Evolutionary conservation across 2,113 vertebrate genomes (phyloP).

Genomic region (Chloropsis hardwickii): DNA sequence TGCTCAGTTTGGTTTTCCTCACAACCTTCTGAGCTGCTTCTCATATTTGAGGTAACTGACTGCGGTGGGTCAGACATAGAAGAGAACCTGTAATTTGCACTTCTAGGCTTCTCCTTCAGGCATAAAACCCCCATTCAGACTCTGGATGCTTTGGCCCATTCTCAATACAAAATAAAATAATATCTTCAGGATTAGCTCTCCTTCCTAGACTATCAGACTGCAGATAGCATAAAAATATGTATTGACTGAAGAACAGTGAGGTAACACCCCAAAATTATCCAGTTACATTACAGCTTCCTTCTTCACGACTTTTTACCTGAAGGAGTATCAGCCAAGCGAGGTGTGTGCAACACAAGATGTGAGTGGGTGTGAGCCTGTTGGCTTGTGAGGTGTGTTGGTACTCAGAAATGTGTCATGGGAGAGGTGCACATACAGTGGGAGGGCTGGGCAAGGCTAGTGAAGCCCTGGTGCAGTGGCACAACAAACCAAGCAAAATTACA

Average conservation of each 20-base stretch:
- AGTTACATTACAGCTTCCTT: neutral
- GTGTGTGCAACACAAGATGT: neutral
- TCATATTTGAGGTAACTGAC: neutral
- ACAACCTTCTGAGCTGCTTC: neutral
- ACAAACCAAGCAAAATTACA: neutral
- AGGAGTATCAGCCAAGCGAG: neutral
- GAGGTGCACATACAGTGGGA: accelerated
- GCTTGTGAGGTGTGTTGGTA: neutral
- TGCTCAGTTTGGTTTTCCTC: neutral
- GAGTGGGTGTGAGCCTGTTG: neutral
- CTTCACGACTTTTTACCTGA: neutral
- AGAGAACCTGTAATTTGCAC: neutral
- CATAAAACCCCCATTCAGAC: neutral
- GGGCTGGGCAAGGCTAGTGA: neutral
- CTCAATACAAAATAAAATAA: neutral
- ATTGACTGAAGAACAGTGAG: neutral
- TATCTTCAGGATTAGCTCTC: neutral
- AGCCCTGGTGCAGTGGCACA: neutral
- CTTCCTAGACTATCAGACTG: neutral
- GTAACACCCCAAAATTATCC: neutral
- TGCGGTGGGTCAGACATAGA: neutral
- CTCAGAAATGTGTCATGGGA: neutral
- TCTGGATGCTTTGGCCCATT: neutral
- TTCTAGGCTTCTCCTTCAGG: neutral
- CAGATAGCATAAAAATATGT: neutral